Conservation (phyloP, 2,113 vertebrate genomes). For the Petroica traversi region DNA sequence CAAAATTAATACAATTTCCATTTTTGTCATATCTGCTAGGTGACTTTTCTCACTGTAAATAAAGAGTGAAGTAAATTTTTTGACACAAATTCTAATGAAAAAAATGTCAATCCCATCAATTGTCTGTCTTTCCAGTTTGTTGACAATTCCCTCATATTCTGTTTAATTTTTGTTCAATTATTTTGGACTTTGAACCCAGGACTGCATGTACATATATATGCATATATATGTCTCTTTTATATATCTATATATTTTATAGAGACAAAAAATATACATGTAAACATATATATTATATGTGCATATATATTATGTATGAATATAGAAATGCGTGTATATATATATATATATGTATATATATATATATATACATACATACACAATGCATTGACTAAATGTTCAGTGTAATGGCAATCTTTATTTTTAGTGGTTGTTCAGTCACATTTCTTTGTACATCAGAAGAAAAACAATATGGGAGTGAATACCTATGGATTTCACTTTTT, state of each 20-base stretch:
- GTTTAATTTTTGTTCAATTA: neutral
- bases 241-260: neutral
- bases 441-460: neutral
- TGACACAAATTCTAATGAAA: neutral
- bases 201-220: neutral
- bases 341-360: neutral
- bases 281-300: too few species aligned
- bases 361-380: neutral
- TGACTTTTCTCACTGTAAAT: neutral
- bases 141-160: neutral
- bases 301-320: too few species aligned
- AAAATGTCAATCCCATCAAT: fast-evolving
- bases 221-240: neutral
- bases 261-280: neutral
- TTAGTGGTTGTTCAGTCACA: neutral
- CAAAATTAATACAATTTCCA: neutral
- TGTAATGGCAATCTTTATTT: neutral
- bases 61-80: neutral
- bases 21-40: neutral
- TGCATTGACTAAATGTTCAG: neutral
- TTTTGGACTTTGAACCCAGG: neutral
- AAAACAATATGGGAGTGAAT: neutral
- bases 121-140: neutral
- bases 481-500: neutral
- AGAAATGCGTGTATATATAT: too few species aligned